These are phyloP conservation scores for Bambusicola thoracicus DNA, from an alignment of 2,113 vertebrate species.

Conservation along the genomic window DNA sequence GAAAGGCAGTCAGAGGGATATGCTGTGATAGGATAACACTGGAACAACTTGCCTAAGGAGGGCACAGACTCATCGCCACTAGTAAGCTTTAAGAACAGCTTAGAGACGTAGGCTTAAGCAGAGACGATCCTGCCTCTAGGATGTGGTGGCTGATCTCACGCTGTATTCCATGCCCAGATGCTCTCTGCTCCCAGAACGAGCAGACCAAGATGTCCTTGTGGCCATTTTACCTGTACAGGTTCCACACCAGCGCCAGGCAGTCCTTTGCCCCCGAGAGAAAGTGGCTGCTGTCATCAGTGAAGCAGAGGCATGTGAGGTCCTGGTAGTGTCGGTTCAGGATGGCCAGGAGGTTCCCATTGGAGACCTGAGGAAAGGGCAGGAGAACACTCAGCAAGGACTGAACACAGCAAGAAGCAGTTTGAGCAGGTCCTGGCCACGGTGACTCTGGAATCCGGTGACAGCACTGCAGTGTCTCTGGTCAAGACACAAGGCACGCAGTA, in stretches of 20 bases:
- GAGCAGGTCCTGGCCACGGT: not conserved
- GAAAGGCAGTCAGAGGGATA: not conserved
- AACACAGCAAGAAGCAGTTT: not conserved
- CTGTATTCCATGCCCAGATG: not conserved
- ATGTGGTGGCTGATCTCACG: not conserved
- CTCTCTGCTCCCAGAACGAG: rapidly evolving
- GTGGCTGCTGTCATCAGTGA: conserved; percentile 94
- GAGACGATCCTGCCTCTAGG: not conserved
- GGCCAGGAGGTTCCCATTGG: conserved; percentile 88
- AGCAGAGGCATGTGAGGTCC: conserved; percentile 90
- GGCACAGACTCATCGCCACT: not conserved
- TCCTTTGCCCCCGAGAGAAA: conserved; percentile 94
- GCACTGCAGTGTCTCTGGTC: not conserved
- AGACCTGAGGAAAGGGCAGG: conserved; percentile 79
- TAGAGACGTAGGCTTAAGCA: rapidly evolving
- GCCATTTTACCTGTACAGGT: conserved; percentile 84
- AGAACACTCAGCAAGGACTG: not conserved
- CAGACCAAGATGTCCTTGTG: rapidly evolving
- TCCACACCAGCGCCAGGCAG: conserved; percentile 92
- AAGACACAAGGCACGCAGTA: rapidly evolving
- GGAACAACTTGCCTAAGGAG: not conserved
- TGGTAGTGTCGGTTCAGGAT: conserved; percentile 94
- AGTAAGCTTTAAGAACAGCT: not conserved
- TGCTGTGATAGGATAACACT: not conserved
- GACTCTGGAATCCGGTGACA: not conserved